Base-by-base conservation (phyloP, 35 echinoderm and acorn worm genomes). In the Acanthaster planci region DNA sequence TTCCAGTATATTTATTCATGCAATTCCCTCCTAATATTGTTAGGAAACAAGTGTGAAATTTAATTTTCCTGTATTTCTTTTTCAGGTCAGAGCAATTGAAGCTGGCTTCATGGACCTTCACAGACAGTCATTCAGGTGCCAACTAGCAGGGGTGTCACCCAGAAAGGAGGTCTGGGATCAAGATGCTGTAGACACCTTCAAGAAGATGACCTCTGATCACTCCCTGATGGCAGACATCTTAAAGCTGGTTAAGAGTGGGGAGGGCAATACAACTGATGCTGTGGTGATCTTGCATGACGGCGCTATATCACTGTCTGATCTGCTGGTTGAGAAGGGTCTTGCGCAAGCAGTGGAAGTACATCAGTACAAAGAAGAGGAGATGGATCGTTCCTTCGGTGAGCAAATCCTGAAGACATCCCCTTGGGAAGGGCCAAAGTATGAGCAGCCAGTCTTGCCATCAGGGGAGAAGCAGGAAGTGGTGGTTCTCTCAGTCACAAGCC, bases 191-290 rank as follows among this genome's bases (percentile, higher is more conserved):
- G 86, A 85, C 29, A 81, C 64, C 29, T 93, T 93, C 84, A 86
- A 84, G 40, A 51, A 50, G 29, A 19, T 58, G 27, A 78, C 80
- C 10, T 60, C 76, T 38, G 83, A 80, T 76, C 77, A 84, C 31
- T 76, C 40, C 23, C 82, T 91, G 29, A 54, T 91, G 38, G 77
- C 82, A 32, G 83, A 91, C 32, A 55, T 91, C 7, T 1, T 91
- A 19, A 55, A 76, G 6, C 30, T 76, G 51, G 79, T 51, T 4
- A 81, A 47, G 47, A 52, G 40, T 10, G 12, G 4, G 7, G 51
- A 32, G 12, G 79, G 44, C 10, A 26, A 19, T 1, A 26, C 30
- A 12, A 16, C 59, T 19, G 16, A 1, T 27, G 59, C 30, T 1
- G 1, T 34, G 23, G 29, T 72, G 7, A 72, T 10, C 0, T 26